Conservation (phyloP, 2,113 vertebrate species). For the Pholis gunnellus region DNA sequence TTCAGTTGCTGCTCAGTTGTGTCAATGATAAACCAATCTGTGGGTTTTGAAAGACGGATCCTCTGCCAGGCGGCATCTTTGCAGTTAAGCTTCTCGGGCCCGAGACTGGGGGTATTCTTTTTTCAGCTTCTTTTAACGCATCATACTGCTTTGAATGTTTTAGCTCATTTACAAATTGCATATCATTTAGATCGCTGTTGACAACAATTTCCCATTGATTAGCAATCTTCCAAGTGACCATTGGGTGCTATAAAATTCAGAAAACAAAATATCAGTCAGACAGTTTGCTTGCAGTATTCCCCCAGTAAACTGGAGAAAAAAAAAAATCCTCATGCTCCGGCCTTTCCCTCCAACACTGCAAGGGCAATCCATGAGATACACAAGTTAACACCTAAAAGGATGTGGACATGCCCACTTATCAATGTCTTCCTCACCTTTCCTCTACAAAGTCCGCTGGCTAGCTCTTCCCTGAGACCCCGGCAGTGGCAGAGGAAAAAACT, state of each 20-base stretch:
- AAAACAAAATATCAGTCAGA: not conserved
- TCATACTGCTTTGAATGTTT: not conserved
- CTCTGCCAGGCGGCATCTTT: constrained; percentile 35
- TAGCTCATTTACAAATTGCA: not conserved
- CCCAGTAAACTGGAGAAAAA: not conserved
- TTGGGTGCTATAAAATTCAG: not conserved
- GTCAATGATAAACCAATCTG: constrained; percentile 41
- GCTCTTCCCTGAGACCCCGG: not conserved
- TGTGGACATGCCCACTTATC: not conserved
- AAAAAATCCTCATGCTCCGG: not conserved
- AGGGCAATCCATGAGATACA: not conserved
- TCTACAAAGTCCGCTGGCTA: not conserved
- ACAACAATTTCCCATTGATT: not conserved
- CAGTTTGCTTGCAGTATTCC: too few species aligned
- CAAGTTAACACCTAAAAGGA: not conserved
- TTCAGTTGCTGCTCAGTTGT: constrained; percentile 30
- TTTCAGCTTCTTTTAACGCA: constrained; percentile 1
- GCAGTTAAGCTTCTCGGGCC: constrained; percentile 1
- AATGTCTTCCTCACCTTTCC: not conserved
- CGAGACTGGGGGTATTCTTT: not conserved
- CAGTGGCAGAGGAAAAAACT: not conserved
- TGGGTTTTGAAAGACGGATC: constrained; percentile 37
- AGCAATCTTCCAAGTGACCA: not conserved
- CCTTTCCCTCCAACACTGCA: not conserved
- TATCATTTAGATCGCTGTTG: not conserved